These are phyloP conservation scores for Ophion ellenae DNA, from an alignment of 2,888 invertebrate species.

Conservation along the genomic window DNA sequence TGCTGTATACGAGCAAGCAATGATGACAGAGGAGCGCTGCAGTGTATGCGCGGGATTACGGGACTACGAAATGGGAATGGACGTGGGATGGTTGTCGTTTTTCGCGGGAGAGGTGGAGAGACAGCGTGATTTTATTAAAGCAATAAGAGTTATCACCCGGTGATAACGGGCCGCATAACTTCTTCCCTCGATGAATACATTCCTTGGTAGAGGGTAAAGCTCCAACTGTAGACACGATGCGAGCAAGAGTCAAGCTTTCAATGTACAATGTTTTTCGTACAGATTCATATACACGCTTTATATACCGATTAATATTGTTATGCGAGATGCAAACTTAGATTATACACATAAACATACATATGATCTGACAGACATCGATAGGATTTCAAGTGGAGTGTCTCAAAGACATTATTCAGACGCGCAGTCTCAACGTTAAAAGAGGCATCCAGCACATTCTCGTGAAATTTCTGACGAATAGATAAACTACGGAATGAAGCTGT, in stretches of 20 bases:
- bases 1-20: slow-evolving; percentile 9
- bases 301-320: no score
- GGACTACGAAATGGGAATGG: background rate
- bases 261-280: slow-evolving; percentile 16
- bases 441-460: no score
- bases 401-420: slow-evolving; percentile 8
- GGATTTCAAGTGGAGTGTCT: no score
- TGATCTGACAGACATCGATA: no score
- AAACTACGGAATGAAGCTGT: no score
- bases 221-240: slow-evolving; percentile 13
- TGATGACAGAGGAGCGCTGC: slow-evolving; percentile 11
- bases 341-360: no score
- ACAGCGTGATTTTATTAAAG: slow-evolving; percentile 75
- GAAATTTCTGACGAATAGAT: no score
- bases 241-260: background rate
- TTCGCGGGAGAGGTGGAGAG: slow-evolving; percentile 55
- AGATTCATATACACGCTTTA: slow-evolving; percentile 33
- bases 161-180: slow-evolving; percentile 77
- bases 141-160: slow-evolving; percentile 79
- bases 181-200: slow-evolving; percentile 69
- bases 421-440: background rate
- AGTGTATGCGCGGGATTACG: slow-evolving; percentile 8
- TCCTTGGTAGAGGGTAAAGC: slow-evolving; percentile 40
- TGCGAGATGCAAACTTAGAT: no score
- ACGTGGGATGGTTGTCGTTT: slow-evolving; percentile 41